Percentiles rank a stretch among this genome's conserved stretches.
Evolutionary conservation across 2,888 invertebrate species (phyloP).

Genomic region (Brenthis hecate): DNA sequence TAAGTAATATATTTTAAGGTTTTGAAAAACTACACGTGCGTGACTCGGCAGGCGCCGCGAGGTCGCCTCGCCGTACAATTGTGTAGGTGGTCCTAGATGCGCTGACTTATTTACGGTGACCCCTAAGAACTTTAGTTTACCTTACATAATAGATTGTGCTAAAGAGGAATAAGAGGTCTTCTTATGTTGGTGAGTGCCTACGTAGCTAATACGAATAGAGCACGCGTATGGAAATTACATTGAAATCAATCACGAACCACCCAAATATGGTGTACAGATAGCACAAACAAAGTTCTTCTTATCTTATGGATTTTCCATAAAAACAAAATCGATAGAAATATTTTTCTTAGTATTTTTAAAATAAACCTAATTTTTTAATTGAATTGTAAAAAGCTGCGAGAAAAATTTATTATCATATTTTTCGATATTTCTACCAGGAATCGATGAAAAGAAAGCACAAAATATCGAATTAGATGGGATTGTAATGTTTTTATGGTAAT

Average conservation of each 20-base stretch:
- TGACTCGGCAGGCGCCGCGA: slow-evolving; percentile 79
- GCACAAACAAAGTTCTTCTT: slow-evolving; percentile 67
- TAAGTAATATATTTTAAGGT: slow-evolving; percentile 48
- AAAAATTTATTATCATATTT: background rate
- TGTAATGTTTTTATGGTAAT: slow-evolving; percentile 72
- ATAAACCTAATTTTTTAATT: background rate
- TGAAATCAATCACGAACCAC: slow-evolving; percentile 78
- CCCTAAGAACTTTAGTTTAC: slow-evolving; percentile 48
- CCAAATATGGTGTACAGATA: slow-evolving; percentile 70
- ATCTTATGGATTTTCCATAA: slow-evolving; percentile 64
- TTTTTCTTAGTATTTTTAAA: slow-evolving; percentile 8
- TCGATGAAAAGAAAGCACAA: background rate
- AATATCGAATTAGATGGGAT: slow-evolving; percentile 47
- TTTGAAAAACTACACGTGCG: slow-evolving; percentile 76
- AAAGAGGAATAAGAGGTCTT: slow-evolving; percentile 42
- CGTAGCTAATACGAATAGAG: slow-evolving; percentile 77
- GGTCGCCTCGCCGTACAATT: slow-evolving; percentile 72
- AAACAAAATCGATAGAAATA: slow-evolving; percentile 53
- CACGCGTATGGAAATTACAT: slow-evolving; percentile 81
- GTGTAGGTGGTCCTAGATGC: slow-evolving; percentile 69
- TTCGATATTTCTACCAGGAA: slow-evolving; percentile 4
- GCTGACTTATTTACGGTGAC: slow-evolving; percentile 56
- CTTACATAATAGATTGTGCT: slow-evolving; percentile 39
- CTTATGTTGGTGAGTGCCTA: slow-evolving; percentile 61
- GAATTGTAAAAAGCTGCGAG: background rate